Conservation (phyloP, 2,888 invertebrate genomes). For the Nymphalis urticae region DNA sequence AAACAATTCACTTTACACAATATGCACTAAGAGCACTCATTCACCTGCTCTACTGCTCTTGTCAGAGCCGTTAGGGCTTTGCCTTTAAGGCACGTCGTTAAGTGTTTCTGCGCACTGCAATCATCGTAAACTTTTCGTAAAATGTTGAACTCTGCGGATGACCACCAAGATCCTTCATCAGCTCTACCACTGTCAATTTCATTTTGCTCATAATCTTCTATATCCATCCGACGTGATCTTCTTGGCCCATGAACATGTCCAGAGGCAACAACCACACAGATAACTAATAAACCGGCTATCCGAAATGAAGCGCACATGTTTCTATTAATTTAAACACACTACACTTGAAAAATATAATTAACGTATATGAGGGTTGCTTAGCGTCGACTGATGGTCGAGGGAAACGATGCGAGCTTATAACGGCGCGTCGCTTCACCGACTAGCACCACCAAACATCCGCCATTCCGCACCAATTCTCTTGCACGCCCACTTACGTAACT, state of each 20-base stretch:
- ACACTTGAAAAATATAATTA: constrained; percentile 65
- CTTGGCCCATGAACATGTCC: constrained; percentile 72
- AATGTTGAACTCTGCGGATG: constrained; percentile 81
- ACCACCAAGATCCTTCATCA: constrained; percentile 78
- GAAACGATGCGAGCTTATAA: constrained; percentile 77
- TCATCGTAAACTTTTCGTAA: constrained; percentile 84
- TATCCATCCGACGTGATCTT: constrained; percentile 72
- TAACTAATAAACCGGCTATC: constrained; percentile 71
- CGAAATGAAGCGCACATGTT: constrained; percentile 75
- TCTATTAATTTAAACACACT: constrained; percentile 62
- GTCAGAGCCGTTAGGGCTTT: constrained; percentile 82
- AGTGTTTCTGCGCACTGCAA: constrained; percentile 82
- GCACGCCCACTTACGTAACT: constrained; percentile 81
- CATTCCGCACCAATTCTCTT: constrained; percentile 81
- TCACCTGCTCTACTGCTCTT: constrained; percentile 83
- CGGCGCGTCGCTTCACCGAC: constrained; percentile 74
- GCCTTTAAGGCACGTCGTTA: constrained; percentile 83
- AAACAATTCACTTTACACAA: constrained; percentile 49
- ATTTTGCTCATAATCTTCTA: constrained; percentile 69
- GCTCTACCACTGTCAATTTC: constrained; percentile 78
- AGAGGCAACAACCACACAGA: constrained; percentile 69
- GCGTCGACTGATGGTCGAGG: constrained; percentile 72
- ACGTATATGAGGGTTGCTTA: constrained; percentile 72
- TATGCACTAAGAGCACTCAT: constrained; percentile 45
- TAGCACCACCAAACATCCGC: constrained; percentile 81